Evolutionary conservation across 2,797 vertebrate species (phyloP), one percentile per base, ranked within the genome.

Genomic region (Tokudaia muenninki): DNA sequence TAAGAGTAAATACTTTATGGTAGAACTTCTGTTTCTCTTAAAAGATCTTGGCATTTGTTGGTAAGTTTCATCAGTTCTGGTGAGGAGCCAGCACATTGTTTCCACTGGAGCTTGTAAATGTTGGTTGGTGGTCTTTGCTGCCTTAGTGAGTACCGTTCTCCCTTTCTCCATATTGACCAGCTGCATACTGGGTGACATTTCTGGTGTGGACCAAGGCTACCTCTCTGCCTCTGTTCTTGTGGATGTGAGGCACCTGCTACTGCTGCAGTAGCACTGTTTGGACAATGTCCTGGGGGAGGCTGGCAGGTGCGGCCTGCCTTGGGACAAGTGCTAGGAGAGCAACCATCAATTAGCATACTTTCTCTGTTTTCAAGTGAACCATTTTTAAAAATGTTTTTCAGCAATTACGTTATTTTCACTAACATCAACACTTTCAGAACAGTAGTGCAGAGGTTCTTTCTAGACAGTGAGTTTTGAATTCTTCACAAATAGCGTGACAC

Each of bases 11-110:
- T 59, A 61, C 8, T 89, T 97, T 14, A 47, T 92, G 77, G 63
- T 79, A 95, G 70, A 96, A 77, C 37, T 91, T 95, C 0, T 74
- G 21, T 94, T 94, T 95, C 59, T 89, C 44, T 87, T 87, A 44
- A 70, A 87, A 96, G 37, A 78, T 3, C 57, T 78, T 57, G n/a
- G 44, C 6, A 9, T 87, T 67, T 88, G 37, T 96, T 94, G 80
- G 79, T 89, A 87, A 79, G 52, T 75, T 87, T 87, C 50, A 21
- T 44, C 61, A 63, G 44, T 87, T 94, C 86, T 55, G 50, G 31
- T 83, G 37, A 90, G 86, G 94, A 90, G 50, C 44, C 6, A 84
- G 63, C 65, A 37, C 55, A 94, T 24, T 21, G 2, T 83, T 96
- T 87, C 83, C 59, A 31, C 50, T 91, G 52, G 70, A 91, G 55